phyloP scores from a whole-genome alignment of 2,113 vertebrate genomes.

The Strix aluco region DNA sequence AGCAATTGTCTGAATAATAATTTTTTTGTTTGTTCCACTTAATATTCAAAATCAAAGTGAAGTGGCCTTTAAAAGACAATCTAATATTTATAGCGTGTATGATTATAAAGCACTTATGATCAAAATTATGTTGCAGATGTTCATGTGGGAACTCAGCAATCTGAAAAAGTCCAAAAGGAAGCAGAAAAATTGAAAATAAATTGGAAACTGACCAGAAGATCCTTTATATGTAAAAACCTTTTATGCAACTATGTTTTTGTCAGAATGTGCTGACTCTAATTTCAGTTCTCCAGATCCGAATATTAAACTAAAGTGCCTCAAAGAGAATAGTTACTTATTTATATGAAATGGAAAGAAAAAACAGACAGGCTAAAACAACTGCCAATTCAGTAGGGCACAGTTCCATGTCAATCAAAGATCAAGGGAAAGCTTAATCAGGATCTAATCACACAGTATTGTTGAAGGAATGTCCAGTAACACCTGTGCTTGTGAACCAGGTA shows the following conservation, averaged over 20 bases:
- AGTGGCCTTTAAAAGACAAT: slow-evolving; percentile 52
- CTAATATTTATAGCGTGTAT: slow-evolving; percentile 45
- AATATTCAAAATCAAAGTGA: slow-evolving; percentile 53
- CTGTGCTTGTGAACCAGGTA: background rate
- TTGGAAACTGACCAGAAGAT: slow-evolving; percentile 55
- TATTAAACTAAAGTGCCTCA: slow-evolving; percentile 26
- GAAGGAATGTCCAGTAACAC: background rate
- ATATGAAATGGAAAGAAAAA: slow-evolving; percentile 6
- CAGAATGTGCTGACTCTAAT: slow-evolving; percentile 53
- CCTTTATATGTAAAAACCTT: slow-evolving; percentile 54
- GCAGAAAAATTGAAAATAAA: slow-evolving; percentile 56
- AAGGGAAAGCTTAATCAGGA: background rate
- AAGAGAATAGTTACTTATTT: slow-evolving; percentile 51
- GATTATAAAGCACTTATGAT: slow-evolving; percentile 49
- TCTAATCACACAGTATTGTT: background rate
- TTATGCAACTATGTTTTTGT: slow-evolving; percentile 26
- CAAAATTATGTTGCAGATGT: slow-evolving; percentile 50
- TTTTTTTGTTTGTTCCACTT: slow-evolving; percentile 52
- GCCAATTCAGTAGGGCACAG: background rate
- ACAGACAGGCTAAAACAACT: background rate
- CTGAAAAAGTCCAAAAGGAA: slow-evolving; percentile 41
- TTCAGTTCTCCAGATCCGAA: slow-evolving; percentile 50
- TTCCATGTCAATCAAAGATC: background rate
- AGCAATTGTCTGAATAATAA: slow-evolving; percentile 49
- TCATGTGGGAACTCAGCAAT: slow-evolving; percentile 41